Conservation (phyloP, 2,113 vertebrate species). For the Callospermophilus lateralis region DNA sequence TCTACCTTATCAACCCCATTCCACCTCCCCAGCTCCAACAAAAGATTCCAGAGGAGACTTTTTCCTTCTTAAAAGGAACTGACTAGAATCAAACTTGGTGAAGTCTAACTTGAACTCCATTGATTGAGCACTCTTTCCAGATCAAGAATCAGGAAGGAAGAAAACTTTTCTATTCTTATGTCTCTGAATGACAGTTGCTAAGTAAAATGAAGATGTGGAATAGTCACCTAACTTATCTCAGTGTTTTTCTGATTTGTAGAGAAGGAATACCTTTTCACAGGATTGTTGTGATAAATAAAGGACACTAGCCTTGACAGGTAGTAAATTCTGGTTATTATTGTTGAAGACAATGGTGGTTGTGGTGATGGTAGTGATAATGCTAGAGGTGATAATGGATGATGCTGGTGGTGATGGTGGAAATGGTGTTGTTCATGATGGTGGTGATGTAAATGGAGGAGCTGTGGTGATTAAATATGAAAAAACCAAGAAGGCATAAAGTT, state of each 20-base stretch:
- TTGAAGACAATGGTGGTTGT: not conserved
- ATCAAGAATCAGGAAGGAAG: not conserved
- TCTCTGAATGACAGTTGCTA: not conserved
- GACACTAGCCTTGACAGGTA: not conserved
- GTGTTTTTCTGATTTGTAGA: not conserved
- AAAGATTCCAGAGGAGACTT: not conserved
- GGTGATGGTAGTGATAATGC: not conserved
- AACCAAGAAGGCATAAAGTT: not conserved
- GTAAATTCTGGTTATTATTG: not conserved
- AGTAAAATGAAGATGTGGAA: not conserved
- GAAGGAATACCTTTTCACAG: not conserved
- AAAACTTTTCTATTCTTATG: not conserved
- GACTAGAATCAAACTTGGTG: not conserved
- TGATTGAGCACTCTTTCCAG: not conserved
- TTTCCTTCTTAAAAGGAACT: conserved; percentile 17
- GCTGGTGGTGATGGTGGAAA: not conserved
- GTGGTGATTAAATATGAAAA: not conserved
- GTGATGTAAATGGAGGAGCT: not conserved
- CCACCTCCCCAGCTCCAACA: not conserved
- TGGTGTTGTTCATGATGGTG: not conserved
- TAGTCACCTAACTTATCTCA: not conserved
- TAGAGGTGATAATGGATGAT: not conserved
- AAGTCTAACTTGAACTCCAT: not conserved
- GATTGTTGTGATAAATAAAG: not conserved
- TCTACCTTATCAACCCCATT: not conserved